Base-by-base conservation (phyloP, 2,113 vertebrate genomes). In the Calypte anna region DNA sequence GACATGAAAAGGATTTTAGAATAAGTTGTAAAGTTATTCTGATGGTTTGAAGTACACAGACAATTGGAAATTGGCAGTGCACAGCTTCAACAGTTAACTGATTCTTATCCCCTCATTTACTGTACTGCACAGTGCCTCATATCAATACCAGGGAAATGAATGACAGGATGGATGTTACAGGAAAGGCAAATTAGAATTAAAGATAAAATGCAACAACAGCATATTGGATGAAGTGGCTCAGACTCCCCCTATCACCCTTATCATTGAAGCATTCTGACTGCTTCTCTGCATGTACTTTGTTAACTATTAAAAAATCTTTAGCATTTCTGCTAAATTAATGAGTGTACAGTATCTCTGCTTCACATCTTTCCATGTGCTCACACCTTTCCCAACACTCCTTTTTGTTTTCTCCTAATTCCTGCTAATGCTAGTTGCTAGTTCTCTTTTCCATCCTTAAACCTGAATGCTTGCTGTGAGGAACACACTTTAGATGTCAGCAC, bases 401-500 rank as follows among this genome's bases (percentile, higher is more conserved):
- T 48, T 33, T 48, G 18, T 80, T 86, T 68, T 46, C 58, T 12
- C 55, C 80, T 36, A 28, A 64, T 91, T 93, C 31, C 20, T 17
- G 43, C 63, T 86, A 91, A 86, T 21, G 22, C 21, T 80, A 88
- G 80, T 73, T 77, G 50, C 72, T 77, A 69, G 50, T 76, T 82
- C n/a, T 44, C 46, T 76, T 93, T 91, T 69, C 28, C 23, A 76
- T 69, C 67, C 50, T 68, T 80, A 58, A 73, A 73, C n/a, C 14
- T 6, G 4, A 66, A 44, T 58, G 23, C 46, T 87, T 67, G 38
- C 85, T 93, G 38, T 48, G n/a, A 91, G 78, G 79, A 85, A 15
- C 62, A 44, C 67, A 14, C 58, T 94, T 87, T 93, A 82, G 84
- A 85, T 82, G 63, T 69, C 91, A 93, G 62, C 88, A 93, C 38